phyloP scores from a whole-genome alignment of 2,888 invertebrate genomes.

The Lasioglossum marginatum region DNA sequence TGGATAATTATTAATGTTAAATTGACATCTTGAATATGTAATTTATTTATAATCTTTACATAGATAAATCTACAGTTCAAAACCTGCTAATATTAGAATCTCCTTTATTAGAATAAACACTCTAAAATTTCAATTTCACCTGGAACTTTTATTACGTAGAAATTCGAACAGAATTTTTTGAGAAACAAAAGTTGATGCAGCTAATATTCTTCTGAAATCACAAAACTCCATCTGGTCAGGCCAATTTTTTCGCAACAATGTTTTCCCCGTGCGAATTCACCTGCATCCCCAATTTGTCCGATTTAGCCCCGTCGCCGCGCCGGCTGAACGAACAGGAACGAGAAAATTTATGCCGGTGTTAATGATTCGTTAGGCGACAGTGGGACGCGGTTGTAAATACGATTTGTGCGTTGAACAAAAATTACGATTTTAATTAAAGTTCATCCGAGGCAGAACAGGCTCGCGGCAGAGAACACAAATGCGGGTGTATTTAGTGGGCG shows the following conservation, averaged over 20 bases:
- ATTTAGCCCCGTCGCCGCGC: neutral
- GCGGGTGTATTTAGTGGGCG: slow-evolving; percentile 36
- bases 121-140: no score
- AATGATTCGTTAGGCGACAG: slow-evolving; percentile 30
- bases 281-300: neutral
- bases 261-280: neutral
- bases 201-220: neutral
- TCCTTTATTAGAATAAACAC: no score
- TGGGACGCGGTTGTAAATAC: slow-evolving; percentile 29
- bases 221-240: neutral
- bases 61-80: no score
- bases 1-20: no score
- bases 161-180: no score
- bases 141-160: no score
- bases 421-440: slow-evolving; percentile 58
- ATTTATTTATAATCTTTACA: no score
- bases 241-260: neutral
- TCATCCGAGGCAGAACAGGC: slow-evolving; percentile 31
- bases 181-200: neutral
- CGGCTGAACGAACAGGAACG: neutral
- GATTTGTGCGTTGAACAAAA: slow-evolving; percentile 46
- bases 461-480: slow-evolving; percentile 31
- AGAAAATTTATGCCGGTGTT: slow-evolving; percentile 30
- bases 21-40: no score
- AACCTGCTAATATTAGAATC: no score